Base-by-base conservation (phyloP, 2,888 invertebrate genomes). In the Orgyia antiqua region DNA sequence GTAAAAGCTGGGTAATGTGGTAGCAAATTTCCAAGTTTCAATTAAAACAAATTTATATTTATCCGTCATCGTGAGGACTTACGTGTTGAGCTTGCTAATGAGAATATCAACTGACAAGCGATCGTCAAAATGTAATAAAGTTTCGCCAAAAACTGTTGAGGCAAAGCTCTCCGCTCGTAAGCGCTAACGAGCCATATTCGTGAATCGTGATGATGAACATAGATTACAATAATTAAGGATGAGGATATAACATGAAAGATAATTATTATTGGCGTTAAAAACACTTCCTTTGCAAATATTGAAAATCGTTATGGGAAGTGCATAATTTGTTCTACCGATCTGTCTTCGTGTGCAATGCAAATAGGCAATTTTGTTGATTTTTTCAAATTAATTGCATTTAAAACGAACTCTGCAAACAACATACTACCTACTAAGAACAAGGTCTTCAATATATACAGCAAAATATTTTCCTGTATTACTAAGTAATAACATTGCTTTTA, bases 91-190 rank as follows among this genome's bases (percentile, higher is more conserved):
- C 27, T 20, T 46, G 30, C 42, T 36, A 49, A 57, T 38, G 32
- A 31, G 33, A 33, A 33, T 31, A 34, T 31, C 40, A 46, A 52
- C 58, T 61, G 55, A 55, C 48, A 39, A 25, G 15, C 32, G 50
- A 55, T 56, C 57, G 56, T 61, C 53, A 56, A 51, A 57, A 50
- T 42, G 45, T 37, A 46, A 56, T 58, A 56, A 59, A 53, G 43
- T 55, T 51, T 49, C 37, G 41, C 44, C 54, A 45, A 59, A 58
- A 55, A 57, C 51, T 45, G 42, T 53, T 48, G 45, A 29, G 31
- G 41, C 37, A 12, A 48, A 38, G 38, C 39, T 40, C 27, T 29
- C 26, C 29, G 36, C 31, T 40, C 36, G 47, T 49, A 43, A 50
- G 44, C 30, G 36, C 50, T 63, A 64, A 65, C 56, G 58, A 66